Base-by-base conservation (phyloP, 2,888 invertebrate species). In the Hyalella azteca region DNA sequence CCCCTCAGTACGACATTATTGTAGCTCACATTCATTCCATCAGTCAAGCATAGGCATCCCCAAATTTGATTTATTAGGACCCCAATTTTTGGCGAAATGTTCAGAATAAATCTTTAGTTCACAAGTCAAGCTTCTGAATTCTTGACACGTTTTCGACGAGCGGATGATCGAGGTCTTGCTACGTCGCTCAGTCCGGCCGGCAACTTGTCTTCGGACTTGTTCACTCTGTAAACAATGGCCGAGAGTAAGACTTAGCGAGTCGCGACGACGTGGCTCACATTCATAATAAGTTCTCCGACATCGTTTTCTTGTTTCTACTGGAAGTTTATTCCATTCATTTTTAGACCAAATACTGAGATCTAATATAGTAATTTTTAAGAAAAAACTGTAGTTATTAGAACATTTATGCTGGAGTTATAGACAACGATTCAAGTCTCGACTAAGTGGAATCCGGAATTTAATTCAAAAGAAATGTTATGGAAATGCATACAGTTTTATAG, bases 191-290 rank as follows among this genome's bases (percentile, higher is more conserved):
- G 54, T 29, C 29, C 54, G 54, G 22, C 54, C 7, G 26, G 26
- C 54, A 54, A 54, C 54, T 54, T 54, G 54, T 54, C 54, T 54
- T 54, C 54, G 26, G 54, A 54, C 54, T 54, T 54, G 26, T 54
- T 54, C 54, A 54, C 54, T 54, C 54, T 19, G 54, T 54, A 54
- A 54, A 54, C 54, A 54, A 54, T 54, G 54, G 22, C 26, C 54
- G 22, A 54, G 29, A 54, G 54, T 54, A 54, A 54, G 54, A 54
- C 54, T 29, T 54, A 54, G 3, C 29, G 54, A 22, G 54, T 29
- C 13, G 54, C 54, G 29, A 54, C 26, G 26, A 29, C 22, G 26
- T 54, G 26, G 54, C 54, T 54, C 54, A 26, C 22, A 22, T 26
- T 54, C 29, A 26, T 54, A 54, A 54, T 54, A 54, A 22, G 54